Evolutionary conservation across 2,113 vertebrate species (phyloP).

Genomic region (Capreolus pygargus): DNA sequence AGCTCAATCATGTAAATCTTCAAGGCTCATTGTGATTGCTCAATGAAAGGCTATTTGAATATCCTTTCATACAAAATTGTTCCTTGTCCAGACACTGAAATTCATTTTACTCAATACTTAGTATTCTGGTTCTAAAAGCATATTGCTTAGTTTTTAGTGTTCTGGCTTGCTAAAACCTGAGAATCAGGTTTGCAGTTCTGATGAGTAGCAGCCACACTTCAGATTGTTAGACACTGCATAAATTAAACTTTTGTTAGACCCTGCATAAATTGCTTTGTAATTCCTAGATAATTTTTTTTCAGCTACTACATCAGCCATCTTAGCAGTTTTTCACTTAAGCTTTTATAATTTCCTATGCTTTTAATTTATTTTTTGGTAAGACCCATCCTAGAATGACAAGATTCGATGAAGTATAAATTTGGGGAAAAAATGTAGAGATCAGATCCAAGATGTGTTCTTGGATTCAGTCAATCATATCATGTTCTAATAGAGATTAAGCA

Average conservation of each 20-base stretch:
- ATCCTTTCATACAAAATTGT: conserved; percentile 55
- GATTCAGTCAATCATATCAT: not conserved
- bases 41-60: conserved; percentile 54
- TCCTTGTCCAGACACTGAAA: conserved; percentile 46
- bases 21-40: conserved; percentile 47
- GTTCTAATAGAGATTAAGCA: not conserved
- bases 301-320: not conserved
- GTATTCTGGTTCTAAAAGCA: conserved; percentile 45
- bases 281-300: not conserved
- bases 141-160: conserved; percentile 40
- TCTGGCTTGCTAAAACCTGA: conserved; percentile 16
- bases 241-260: not conserved
- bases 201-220: not conserved
- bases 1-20: conserved; percentile 65
- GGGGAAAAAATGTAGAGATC: not conserved
- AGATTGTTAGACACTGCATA: not conserved
- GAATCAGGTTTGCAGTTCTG: not conserved
- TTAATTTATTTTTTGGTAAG: not conserved
- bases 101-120: conserved; percentile 62
- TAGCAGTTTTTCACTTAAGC: not conserved
- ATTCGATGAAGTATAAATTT: not conserved
- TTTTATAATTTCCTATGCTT: not conserved
- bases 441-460: not conserved
- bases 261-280: not conserved
- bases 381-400: not conserved